phyloP scores from a whole-genome alignment of 2,888 invertebrate genomes.

The Trichopria drosophilae region DNA sequence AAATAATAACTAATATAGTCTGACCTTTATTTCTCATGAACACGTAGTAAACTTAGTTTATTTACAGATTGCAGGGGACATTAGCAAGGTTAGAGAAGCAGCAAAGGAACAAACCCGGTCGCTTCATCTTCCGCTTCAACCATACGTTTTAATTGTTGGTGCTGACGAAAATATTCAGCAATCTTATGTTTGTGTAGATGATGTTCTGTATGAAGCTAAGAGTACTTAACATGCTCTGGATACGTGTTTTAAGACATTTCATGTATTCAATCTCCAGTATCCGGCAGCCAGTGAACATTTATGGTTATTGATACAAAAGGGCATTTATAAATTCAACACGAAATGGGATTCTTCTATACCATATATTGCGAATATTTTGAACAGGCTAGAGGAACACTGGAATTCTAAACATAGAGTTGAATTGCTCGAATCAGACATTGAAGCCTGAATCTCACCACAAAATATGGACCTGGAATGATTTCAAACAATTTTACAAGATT shows the following conservation, averaged over 20 bases:
- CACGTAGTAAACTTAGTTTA: too few species aligned
- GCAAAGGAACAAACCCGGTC: neutral
- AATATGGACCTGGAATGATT: too few species aligned
- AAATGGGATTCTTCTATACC: neutral
- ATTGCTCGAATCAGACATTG: too few species aligned
- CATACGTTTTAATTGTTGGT: neutral
- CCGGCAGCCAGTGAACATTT: conserved; percentile 29
- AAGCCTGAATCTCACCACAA: too few species aligned
- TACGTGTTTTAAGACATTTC: conserved; percentile 33
- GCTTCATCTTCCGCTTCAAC: neutral
- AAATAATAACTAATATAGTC: too few species aligned
- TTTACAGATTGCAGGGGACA: neutral
- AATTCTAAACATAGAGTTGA: neutral
- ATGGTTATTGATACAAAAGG: conserved; percentile 32
- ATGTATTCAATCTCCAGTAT: conserved; percentile 30
- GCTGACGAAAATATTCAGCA: neutral
- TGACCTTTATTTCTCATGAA: too few species aligned
- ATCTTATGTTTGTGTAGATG: conserved; percentile 18
- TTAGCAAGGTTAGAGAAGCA: neutral
- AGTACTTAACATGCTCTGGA: conserved; percentile 31
- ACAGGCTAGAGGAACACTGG: neutral
- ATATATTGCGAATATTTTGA: neutral
- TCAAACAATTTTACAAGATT: too few species aligned
- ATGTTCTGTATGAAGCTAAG: conserved; percentile 6
- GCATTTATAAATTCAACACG: conserved; percentile 24